Conservation (phyloP, 2,797 vertebrate species). For the Notamacropus eugenii region DNA sequence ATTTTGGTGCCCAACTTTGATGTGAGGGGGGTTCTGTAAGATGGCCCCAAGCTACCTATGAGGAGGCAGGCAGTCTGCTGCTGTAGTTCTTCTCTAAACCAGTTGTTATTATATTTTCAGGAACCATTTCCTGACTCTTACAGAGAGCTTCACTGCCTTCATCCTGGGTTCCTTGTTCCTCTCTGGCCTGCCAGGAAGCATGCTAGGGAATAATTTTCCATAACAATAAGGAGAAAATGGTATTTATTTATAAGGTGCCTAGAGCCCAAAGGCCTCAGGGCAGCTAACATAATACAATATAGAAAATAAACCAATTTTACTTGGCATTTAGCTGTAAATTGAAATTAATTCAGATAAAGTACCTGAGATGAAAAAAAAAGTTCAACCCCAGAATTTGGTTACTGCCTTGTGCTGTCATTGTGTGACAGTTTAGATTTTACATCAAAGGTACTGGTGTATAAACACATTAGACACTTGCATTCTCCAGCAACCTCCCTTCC, state of each 20-base stretch:
- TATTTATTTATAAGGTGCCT: slow-evolving; percentile 56
- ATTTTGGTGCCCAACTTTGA: not conserved
- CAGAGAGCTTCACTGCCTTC: slow-evolving; percentile 17
- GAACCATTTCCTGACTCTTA: slow-evolving; percentile 21
- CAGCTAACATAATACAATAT: slow-evolving; percentile 20
- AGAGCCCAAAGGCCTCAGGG: not conserved
- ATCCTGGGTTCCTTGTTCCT: slow-evolving; percentile 14
- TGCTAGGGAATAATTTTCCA: slow-evolving; percentile 51
- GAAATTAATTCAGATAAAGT: slow-evolving; percentile 59
- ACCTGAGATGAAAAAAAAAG: slow-evolving; percentile 36
- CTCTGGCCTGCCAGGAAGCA: slow-evolving; percentile 11
- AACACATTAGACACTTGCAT: slow-evolving; percentile 4
- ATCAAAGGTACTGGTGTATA: slow-evolving; percentile 13
- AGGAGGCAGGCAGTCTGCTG: not conserved
- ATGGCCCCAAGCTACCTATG: not conserved
- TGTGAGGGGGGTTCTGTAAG: not conserved
- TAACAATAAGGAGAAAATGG: slow-evolving; percentile 39
- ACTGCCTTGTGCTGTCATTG: slow-evolving; percentile 33
- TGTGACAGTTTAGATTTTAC: slow-evolving; percentile 47
- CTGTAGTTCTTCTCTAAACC: not conserved
- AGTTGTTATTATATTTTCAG: slow-evolving; percentile 19
- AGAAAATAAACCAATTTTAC: slow-evolving; percentile 36
- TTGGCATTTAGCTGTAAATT: slow-evolving; percentile 60
- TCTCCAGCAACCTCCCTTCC: not conserved
- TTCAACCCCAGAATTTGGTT: slow-evolving; percentile 9